Evolutionary conservation across 2,888 invertebrate genomes (phyloP), one percentile per base, ranked within the genome.

Genomic region (Thereva unica): DNA sequence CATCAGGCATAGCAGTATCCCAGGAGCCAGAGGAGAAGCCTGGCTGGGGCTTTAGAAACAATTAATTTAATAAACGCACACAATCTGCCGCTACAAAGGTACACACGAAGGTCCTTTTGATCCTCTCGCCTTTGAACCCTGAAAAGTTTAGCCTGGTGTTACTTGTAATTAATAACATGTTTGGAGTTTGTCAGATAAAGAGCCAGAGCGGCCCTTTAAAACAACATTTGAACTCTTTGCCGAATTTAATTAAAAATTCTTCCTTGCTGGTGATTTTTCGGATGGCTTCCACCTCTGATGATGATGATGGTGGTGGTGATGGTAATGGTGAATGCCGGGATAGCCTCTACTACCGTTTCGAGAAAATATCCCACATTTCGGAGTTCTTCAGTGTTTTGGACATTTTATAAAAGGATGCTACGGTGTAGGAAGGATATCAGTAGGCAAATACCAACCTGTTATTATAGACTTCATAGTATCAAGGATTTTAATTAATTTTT

Each of bases 181-280:
- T 67, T 67, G 47, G 61, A 69, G 67, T 69, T 69, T 69, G 69
- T 69, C 69, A 69, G 69, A 67, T 69, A 67, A 69, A 69, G 67
- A 61, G 67, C n/a, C 4, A 44, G 4, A 64, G 64, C 63, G 50
- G 57, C 59, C 67, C 67, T 59, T 65, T 67, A 66, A 66, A 68
- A 68, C 66, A 68, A 64, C 68, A 64, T 69, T 69, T 66, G 54
- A 67, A 68, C 68, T 69, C 69, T 64, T 69, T 68, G 50, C 66
- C 53, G 55, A 69, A 69, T 69, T 69, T 69, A 69, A 69, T 69
- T 69, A 69, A 69, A 69, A 69, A 69, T 69, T 69, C 68, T 69
- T 66, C 67, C 66, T 69, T 64, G 66, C 66, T 66, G 61, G 9
- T 68, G 69, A 69, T 65, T 65, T 61, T 66, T 41, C 50, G 50